Evolutionary conservation across 92 coral and sea anemone species (phyloP), one percentile per base, ranked within the genome.

Genomic region (Plumapathes pennacea): DNA sequence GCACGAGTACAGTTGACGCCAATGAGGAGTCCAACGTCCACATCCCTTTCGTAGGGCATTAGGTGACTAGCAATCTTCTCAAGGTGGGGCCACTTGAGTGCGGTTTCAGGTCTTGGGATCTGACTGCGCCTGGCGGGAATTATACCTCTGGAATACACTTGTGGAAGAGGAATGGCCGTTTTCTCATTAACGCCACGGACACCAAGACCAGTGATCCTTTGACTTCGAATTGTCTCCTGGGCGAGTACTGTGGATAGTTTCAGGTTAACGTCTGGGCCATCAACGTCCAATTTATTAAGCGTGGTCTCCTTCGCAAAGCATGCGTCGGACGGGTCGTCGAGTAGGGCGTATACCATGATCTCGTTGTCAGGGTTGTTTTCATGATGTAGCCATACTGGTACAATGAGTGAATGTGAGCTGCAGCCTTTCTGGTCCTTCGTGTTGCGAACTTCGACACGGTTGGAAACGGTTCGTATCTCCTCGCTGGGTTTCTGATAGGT

Each of bases 301-400:
- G 50, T 19, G 4, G 64, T 37, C 15, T 73, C 80, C 26, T 38
- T 37, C 10, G 63, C 38, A 15, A 51, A 62, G 42, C 72, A 48
- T 11, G 55, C 80, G 25, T 71, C 70, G 6, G 70, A 71, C 34
- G 59, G 78, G 19, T 60, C 70, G 50, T 60, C 70, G 1, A 72
- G 38, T 4, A 62, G 15, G 38, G 74, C 81, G 25, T 61, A 62
- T 24, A 74, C 60, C 30, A 62, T 26, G 6, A 39, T 27, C 21
- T 36, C 43, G 14, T 31, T 36, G 17, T 60, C 38, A 4, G 54
- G 64, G 43, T 72, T 40, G 19, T 10, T 24, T 28, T 25, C 52
- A 33, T 62, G 72, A 19, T 62, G 43, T 19, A 72, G 52, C 72
- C 72, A 70, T 7, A 70, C 69, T 0, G 68, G 77, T 6, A 70